phyloP scores from a whole-genome alignment of 2,113 vertebrate genomes.

The Tragelaphus strepsiceros region DNA sequence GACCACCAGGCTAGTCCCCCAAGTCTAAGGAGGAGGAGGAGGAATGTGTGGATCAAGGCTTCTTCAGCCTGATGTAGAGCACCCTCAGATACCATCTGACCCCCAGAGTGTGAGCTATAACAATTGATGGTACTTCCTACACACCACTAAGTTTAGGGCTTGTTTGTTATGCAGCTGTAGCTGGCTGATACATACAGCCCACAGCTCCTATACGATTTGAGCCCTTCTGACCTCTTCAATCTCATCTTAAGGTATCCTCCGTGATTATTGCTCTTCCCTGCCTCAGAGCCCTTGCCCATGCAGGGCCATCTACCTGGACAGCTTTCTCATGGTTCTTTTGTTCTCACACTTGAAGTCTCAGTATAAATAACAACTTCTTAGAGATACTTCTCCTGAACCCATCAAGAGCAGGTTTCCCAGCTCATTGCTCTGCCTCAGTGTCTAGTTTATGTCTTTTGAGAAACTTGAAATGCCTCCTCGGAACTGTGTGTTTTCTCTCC shows the following conservation, averaged over 20 bases:
- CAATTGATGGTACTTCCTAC: not conserved
- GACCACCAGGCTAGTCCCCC: not conserved
- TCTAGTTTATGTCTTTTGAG: not conserved
- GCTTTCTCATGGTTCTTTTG: not conserved
- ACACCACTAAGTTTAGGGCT: not conserved
- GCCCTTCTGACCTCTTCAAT: not conserved
- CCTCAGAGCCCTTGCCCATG: not conserved
- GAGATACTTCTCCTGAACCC: too few relatives aligned
- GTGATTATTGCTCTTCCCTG: not conserved
- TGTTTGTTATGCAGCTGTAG: not conserved
- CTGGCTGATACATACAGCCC: not conserved
- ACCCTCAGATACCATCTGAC: accelerated
- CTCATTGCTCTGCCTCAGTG: not conserved
- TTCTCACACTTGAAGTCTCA: not conserved
- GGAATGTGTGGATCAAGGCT: accelerated
- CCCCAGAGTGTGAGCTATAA: not conserved
- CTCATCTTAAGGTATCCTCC: not conserved
- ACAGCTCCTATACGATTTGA: accelerated
- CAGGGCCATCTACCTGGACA: not conserved
- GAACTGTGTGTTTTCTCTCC: not conserved
- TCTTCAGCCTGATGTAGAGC: not conserved
- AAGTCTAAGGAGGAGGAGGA: not conserved
- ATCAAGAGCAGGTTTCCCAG: not conserved
- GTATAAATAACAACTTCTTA: not conserved
- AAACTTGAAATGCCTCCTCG: not conserved